A percentile compares a stretch with the other conserved stretches of the same genome.
Evolutionary conservation across 2,797 vertebrate genomes (phyloP).

Genomic region (Sebastes kiyomatsui): DNA sequence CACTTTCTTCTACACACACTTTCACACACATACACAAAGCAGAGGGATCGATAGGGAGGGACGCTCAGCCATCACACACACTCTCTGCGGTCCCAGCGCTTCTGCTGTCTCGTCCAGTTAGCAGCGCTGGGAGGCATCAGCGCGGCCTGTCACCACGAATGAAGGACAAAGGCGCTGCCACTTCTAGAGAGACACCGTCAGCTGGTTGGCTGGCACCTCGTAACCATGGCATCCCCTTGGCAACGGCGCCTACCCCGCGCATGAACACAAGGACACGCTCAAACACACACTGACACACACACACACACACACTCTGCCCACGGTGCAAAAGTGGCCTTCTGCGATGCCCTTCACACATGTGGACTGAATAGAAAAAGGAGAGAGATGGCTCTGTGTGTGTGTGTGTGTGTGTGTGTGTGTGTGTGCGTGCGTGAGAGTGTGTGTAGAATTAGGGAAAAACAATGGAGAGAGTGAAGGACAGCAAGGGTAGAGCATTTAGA

Average conservation of each 20-base stretch:
- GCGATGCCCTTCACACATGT: conserved; percentile 72
- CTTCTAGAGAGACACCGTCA: conserved; percentile 68
- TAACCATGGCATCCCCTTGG: conserved; percentile 83
- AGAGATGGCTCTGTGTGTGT: background rate
- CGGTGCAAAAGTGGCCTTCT: conserved; percentile 66
- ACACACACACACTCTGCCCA: conserved; percentile 42
- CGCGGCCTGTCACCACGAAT: conserved; percentile 68
- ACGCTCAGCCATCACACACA: conserved; percentile 61
- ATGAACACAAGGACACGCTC: conserved; percentile 69
- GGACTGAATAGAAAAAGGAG: conserved; percentile 49
- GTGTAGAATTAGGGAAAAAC: background rate
- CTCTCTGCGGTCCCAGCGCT: conserved; percentile 46
- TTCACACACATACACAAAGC: conserved; percentile 35
- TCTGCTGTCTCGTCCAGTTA: conserved; percentile 75
- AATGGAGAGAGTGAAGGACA: background rate
- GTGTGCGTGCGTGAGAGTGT: background rate
- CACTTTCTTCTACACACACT: conserved; percentile 38
- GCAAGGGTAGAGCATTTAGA: background rate
- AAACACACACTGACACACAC: conserved; percentile 36
- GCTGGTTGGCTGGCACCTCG: conserved; percentile 80
- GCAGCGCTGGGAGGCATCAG: conserved; percentile 66
- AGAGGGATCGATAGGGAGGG: conserved; percentile 61
- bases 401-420: background rate
- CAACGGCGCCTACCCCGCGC: conserved; percentile 68
- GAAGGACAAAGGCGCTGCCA: conserved; percentile 76